Conservation (phyloP, 2,797 vertebrate species). For the Bradypodion ventrale region DNA sequence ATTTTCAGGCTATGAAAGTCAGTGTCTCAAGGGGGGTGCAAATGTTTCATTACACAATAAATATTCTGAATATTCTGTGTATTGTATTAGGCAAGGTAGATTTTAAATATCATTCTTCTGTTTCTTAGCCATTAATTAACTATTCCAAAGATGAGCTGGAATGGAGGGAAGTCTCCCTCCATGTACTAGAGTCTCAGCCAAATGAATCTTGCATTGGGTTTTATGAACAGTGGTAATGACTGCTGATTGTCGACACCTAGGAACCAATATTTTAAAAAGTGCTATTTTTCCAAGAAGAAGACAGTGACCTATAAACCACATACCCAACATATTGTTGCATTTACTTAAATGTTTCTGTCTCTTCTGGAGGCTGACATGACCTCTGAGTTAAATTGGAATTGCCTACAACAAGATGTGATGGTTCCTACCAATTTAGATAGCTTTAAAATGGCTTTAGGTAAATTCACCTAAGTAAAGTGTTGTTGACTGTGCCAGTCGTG, state of each 20-base stretch:
- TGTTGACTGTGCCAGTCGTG: neutral
- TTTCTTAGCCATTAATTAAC: slow-evolving; percentile 33
- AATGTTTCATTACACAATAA: slow-evolving; percentile 15
- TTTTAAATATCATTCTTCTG: slow-evolving; percentile 46
- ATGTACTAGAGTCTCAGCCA: neutral
- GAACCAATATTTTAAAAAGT: neutral
- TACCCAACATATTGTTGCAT: neutral
- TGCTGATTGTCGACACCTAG: neutral
- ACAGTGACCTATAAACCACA: neutral
- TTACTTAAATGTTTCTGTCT: neutral
- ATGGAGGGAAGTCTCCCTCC: neutral
- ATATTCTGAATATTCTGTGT: neutral
- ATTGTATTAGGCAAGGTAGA: neutral
- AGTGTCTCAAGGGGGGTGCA: neutral
- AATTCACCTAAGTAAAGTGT: neutral
- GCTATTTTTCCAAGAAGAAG: neutral
- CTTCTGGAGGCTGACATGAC: neutral
- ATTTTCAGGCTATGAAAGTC: neutral
- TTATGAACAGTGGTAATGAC: neutral
- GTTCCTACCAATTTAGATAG: neutral
- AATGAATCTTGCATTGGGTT: neutral
- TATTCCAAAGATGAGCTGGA: neutral
- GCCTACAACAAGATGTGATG: neutral
- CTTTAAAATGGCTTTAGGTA: neutral
- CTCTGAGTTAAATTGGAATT: neutral